These are phyloP conservation scores for Oceanodroma tethys DNA, from an alignment of 2,113 vertebrate species.

Conservation along the genomic window DNA sequence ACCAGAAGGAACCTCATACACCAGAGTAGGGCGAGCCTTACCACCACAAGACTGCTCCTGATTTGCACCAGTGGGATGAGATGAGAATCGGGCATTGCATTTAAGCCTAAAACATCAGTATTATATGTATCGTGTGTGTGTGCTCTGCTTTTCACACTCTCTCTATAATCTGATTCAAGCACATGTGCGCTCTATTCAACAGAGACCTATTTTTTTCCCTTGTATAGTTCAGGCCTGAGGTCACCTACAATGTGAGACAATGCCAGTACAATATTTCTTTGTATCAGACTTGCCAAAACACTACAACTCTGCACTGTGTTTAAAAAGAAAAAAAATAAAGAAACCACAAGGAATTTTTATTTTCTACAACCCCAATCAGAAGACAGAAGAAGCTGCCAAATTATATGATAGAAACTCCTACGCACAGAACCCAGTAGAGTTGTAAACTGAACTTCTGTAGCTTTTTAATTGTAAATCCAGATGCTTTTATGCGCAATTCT, in stretches of 20 bases:
- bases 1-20: neutral
- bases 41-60: neutral
- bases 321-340: conserved; percentile 11
- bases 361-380: conserved; percentile 57
- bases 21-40: neutral
- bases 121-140: neutral
- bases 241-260: conserved; percentile 53
- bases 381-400: conserved; percentile 59
- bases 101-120: neutral
- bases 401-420: conserved; percentile 61
- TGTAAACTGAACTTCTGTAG: conserved; percentile 57
- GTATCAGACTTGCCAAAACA: conserved; percentile 56
- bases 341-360: conserved; percentile 76
- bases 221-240: conserved; percentile 29
- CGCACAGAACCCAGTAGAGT: conserved; percentile 39
- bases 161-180: conserved; percentile 24
- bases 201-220: conserved; percentile 45
- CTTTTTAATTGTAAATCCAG: conserved; percentile 76
- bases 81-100: neutral
- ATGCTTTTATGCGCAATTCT: conserved; percentile 66
- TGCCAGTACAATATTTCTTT: conserved; percentile 52
- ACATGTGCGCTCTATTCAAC: conserved; percentile 45
- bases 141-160: conserved; percentile 28
- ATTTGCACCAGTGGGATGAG: neutral
- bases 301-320: conserved; percentile 32